Conservation (phyloP, 1,140 invertebrate species). For the Scaptomyza hsui region DNA sequence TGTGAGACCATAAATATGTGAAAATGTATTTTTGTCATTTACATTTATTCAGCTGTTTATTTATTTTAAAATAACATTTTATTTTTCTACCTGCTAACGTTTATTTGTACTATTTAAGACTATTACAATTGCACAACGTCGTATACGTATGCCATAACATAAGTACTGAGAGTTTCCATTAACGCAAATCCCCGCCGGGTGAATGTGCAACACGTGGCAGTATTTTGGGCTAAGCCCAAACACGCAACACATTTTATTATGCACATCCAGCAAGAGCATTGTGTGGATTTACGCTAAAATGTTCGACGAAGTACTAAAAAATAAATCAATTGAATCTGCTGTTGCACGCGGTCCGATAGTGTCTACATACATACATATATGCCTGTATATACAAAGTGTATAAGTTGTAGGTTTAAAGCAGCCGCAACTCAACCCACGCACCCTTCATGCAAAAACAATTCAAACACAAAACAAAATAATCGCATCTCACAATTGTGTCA, state of each 20-base stretch:
- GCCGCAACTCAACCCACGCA: neutral
- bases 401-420: conserved; percentile 6
- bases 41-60: too few relatives aligned
- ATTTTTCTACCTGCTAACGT: too few relatives aligned
- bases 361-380: neutral
- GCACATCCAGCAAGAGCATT: conserved; percentile 46
- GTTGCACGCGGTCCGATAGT: neutral
- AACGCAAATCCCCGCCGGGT: conserved; percentile 4
- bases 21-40: too few relatives aligned
- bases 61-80: too few relatives aligned
- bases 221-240: conserved; percentile 16
- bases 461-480: conserved; percentile 9
- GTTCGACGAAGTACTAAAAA: conserved; percentile 2
- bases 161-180: conserved; percentile 9
- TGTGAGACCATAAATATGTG: too few relatives aligned
- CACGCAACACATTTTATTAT: conserved; percentile 40
- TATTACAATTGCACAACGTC: neutral
- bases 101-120: neutral
- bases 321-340: neutral
- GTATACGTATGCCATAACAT: neutral
- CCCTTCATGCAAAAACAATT: neutral
- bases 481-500: neutral
- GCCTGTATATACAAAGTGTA: neutral
- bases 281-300: conserved; percentile 35
- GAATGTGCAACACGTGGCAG: conserved; percentile 16